phyloP scores from a whole-genome alignment of 2,797 vertebrate species.

The Todus mexicanus region DNA sequence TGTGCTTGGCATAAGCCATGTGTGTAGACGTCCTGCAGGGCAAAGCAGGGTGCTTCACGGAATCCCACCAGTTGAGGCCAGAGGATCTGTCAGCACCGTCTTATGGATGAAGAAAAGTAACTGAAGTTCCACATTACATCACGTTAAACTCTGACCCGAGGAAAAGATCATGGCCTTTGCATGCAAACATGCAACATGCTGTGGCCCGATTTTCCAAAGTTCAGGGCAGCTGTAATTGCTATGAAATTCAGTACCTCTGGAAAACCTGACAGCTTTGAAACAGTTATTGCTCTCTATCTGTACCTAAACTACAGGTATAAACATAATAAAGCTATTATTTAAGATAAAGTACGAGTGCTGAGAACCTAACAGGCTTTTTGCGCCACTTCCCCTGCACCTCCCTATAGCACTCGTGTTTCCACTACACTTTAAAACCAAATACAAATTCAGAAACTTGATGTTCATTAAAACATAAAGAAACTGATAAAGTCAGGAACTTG shows the following conservation, averaged over 20 bases:
- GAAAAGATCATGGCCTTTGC: not conserved
- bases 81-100: not conserved
- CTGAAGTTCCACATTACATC: not conserved
- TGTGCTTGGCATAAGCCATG: not conserved
- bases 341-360: not conserved
- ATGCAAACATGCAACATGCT: not conserved
- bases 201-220: not conserved
- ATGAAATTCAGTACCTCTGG: not conserved
- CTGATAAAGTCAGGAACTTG: not conserved
- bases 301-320: not conserved
- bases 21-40: not conserved
- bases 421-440: not conserved
- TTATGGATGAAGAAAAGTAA: not conserved
- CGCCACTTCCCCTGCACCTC: not conserved
- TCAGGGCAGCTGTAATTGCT: not conserved
- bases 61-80: not conserved
- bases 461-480: slow-evolving; percentile 24
- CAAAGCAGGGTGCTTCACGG: not conserved
- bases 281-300: not conserved
- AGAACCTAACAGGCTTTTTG: not conserved
- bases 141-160: not conserved
- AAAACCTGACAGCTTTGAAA: not conserved
- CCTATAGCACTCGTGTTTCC: not conserved
- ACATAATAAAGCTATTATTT: not conserved
- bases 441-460: not conserved